Base-by-base conservation (phyloP, 2,888 invertebrate genomes). In the Linnaemya vulpina region DNA sequence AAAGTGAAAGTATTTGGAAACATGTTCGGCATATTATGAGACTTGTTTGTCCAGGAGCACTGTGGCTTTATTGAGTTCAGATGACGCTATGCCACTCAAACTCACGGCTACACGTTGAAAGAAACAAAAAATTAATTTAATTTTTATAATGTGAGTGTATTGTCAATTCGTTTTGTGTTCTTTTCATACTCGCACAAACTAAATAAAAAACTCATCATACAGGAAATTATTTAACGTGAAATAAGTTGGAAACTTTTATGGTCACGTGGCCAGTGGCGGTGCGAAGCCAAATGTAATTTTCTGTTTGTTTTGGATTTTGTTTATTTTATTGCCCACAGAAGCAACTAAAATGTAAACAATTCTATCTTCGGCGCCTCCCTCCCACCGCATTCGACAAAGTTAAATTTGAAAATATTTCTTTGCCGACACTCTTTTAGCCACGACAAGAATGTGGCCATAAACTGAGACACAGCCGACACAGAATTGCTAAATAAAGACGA, bases 401-500 rank as follows among this genome's bases (percentile, higher is more conserved):
- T 35, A 15, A 0, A 30, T 43, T 53, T 17, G 22, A 67, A 67
- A 49, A 73, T 53, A 35, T 43, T 68, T 77, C 60, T 58, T 51
- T 15, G 38, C 11, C 17, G 4, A 58, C 9, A 3, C 30, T 65
- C 4, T 5, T 25, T 30, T 30, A 15, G 70, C 15, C 11, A 20
- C 53, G 49, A 38, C 46, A 51, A 20, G 46, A 78, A 78, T 20
- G 38, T 78, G 73, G 20, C 73, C 20, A 35, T n/a, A 71, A 79
- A 80, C 38, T 67, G 63, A 58, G 58, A 46, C 43, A 55, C 58
- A 83, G 68, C 60, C 74, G 78, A 84, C 75, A 58, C 11, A 25
- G 73, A 84, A 73, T 79, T 84, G 53, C 75, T 67, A 80, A 67
- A 80, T 67, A 80, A 71, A 79, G 68, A 75, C 74, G 75, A 71